phyloP scores from a whole-genome alignment of 2,113 vertebrate genomes.

The Tamias sibiricus region DNA sequence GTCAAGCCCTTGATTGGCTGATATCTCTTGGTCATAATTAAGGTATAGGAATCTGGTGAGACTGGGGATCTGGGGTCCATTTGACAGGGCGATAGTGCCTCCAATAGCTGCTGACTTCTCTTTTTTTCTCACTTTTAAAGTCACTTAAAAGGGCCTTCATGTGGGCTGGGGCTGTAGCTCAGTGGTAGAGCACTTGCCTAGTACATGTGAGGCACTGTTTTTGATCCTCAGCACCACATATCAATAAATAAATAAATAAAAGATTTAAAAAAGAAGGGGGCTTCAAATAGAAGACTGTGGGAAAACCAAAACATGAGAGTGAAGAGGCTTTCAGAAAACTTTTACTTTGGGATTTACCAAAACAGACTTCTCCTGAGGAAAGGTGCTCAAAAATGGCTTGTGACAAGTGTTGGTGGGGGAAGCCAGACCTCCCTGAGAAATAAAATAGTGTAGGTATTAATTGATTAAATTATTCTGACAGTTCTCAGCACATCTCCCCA shows the following conservation, averaged over 20 bases:
- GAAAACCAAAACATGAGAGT: not conserved
- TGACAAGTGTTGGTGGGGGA: not conserved
- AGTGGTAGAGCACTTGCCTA: too few relatives aligned
- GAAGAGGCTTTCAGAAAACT: not conserved
- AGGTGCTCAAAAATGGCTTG: not conserved
- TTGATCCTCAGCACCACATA: too few relatives aligned
- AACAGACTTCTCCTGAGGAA: not conserved
- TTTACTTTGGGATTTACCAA: not conserved
- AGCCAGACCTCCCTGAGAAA: slow-evolving; percentile 34
- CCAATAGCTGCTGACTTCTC: not conserved
- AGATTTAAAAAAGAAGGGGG: too few relatives aligned
- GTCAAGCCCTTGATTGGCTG: not conserved
- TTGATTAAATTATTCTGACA: slow-evolving; percentile 15
- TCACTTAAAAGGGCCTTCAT: not conserved
- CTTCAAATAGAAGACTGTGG: not conserved
- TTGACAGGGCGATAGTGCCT: rapidly evolving
- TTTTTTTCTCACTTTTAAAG: not conserved
- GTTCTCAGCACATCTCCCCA: not conserved
- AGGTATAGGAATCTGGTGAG: rapidly evolving
- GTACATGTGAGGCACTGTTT: too few relatives aligned
- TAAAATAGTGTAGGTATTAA: not conserved
- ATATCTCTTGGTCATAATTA: not conserved
- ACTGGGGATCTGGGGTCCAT: not conserved
- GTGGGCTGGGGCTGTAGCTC: too few relatives aligned
- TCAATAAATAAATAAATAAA: too few relatives aligned